Conservation (phyloP, 2,797 vertebrate genomes). For the Betta splendens region DNA sequence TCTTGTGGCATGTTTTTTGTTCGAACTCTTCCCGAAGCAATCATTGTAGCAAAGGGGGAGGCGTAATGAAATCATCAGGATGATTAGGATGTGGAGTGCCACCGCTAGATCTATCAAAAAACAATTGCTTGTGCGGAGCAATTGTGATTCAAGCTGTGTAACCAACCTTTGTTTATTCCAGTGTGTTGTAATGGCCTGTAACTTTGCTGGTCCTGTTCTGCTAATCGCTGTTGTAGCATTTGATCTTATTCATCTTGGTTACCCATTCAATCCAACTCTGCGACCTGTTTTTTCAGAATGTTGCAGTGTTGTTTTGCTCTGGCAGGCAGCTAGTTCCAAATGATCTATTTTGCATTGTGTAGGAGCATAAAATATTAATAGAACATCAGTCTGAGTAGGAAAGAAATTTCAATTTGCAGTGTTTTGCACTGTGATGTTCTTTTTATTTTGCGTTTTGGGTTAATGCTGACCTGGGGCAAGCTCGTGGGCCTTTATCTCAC, state of each 20-base stretch:
- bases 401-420: conserved; percentile 58
- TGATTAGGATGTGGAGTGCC: conserved; percentile 49
- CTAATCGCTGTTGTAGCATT: conserved; percentile 38
- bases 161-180: conserved; percentile 42
- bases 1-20: conserved; percentile 41
- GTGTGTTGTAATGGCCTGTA: conserved; percentile 18
- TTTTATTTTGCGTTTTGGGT: conserved; percentile 56
- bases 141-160: conserved; percentile 51
- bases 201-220: conserved; percentile 29
- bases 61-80: conserved; percentile 64
- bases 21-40: conserved; percentile 51
- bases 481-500: conserved; percentile 52
- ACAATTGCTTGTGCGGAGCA: conserved; percentile 46
- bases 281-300: conserved; percentile 43
- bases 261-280: conserved; percentile 39
- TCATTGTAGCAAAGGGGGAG: conserved; percentile 34
- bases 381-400: conserved; percentile 38
- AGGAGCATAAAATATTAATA: conserved; percentile 64
- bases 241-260: conserved; percentile 36
- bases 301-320: conserved; percentile 41
- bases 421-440: conserved; percentile 34
- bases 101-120: conserved; percentile 52
- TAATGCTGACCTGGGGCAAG: conserved; percentile 60
- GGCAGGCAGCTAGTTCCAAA: conserved; percentile 37
- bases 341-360: conserved; percentile 53